These are phyloP conservation scores for Cherax quadricarinatus DNA, from an alignment of 1,140 invertebrate genomes.

Conservation along the genomic window DNA sequence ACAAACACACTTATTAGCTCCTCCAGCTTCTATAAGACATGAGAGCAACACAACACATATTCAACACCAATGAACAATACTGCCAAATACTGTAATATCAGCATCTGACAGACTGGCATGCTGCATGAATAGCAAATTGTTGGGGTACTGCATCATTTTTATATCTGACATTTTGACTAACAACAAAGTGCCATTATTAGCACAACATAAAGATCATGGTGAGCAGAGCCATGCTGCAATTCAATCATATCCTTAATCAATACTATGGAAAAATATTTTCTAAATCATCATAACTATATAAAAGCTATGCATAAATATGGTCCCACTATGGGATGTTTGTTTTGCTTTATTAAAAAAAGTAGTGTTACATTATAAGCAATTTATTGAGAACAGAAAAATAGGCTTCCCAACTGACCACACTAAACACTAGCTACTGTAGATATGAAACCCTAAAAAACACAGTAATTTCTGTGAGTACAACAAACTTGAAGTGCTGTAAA, in stretches of 20 bases:
- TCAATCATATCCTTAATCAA: not conserved
- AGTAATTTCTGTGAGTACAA: no score
- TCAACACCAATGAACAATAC: no score
- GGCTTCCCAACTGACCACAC: constrained; percentile 4
- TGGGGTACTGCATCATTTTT: not conserved
- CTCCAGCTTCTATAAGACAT: no score
- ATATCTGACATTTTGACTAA: not conserved
- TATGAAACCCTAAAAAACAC: no score
- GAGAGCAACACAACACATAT: no score
- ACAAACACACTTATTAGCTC: no score
- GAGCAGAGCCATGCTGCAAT: not conserved
- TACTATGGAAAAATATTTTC: not conserved
- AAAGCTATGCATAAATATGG: constrained; percentile 25
- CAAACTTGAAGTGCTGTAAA: no score
- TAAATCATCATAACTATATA: constrained; percentile 14
- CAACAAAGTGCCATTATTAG: not conserved
- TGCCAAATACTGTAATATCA: no score
- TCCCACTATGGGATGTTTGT: constrained; percentile 25
- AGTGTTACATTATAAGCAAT: not conserved
- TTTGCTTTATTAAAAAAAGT: not conserved
- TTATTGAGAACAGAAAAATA: not conserved
- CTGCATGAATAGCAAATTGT: no score
- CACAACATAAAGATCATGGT: not conserved
- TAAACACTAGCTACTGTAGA: not conserved
- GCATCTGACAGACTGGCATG: no score